phyloP scores from a whole-genome alignment of 35 echinoderm and acorn worm species.

The Holothuria glaberrima region DNA sequence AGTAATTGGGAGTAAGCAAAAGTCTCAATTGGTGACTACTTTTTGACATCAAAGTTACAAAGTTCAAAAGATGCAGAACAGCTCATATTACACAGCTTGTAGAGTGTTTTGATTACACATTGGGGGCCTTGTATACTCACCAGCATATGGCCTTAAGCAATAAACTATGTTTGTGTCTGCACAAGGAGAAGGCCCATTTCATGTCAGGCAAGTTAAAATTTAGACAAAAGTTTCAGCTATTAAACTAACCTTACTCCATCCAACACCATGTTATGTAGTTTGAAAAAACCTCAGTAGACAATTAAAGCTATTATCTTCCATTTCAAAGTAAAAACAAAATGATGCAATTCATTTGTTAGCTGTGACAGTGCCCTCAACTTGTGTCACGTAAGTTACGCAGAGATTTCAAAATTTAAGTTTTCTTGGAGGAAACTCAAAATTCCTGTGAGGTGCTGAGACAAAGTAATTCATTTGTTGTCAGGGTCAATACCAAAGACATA shows the following conservation, averaged over 20 bases:
- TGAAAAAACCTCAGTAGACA: neutral
- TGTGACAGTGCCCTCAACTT: neutral
- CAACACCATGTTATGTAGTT: constrained; percentile 6
- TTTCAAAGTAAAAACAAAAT: constrained; percentile 25
- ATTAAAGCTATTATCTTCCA: neutral
- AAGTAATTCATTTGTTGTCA: neutral
- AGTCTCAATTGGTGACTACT: too few relatives aligned
- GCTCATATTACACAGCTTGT: too few relatives aligned
- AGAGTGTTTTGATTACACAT: too few relatives aligned
- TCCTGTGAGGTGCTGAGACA: constrained; percentile 18
- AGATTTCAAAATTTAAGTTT: neutral
- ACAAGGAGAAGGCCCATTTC: neutral
- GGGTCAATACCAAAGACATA: constrained; percentile 25
- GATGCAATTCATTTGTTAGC: constrained; percentile 9
- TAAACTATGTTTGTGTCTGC: too few relatives aligned
- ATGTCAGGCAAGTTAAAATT: neutral
- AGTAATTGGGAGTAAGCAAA: too few relatives aligned
- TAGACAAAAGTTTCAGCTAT: neutral
- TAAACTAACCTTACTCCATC: constrained; percentile 7
- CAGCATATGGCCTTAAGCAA: too few relatives aligned
- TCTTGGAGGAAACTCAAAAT: constrained; percentile 1
- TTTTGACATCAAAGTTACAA: too few relatives aligned
- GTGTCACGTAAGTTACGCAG: neutral
- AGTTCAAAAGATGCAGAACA: too few relatives aligned
- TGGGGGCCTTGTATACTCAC: too few relatives aligned